Evolutionary conservation across 2,113 vertebrate species (phyloP).

Genomic region (Notothenia rossii): DNA sequence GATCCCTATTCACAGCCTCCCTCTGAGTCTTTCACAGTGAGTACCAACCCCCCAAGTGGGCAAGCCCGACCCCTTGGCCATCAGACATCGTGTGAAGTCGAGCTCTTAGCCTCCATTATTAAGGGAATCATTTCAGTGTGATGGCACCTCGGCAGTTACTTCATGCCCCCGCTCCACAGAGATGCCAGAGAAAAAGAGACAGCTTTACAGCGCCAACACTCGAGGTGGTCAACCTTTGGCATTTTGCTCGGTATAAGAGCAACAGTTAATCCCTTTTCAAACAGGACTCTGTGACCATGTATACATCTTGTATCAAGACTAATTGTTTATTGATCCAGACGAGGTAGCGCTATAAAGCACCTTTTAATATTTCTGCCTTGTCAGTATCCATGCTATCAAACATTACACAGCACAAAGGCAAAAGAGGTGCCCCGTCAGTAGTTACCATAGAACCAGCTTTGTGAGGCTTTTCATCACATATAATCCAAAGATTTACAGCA

Average conservation of each 20-base stretch:
- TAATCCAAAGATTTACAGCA: too few species aligned
- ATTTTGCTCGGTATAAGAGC: neutral
- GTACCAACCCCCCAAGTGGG: neutral
- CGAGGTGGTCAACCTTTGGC: neutral
- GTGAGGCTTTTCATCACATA: neutral
- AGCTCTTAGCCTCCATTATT: conserved; percentile 6
- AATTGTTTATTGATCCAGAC: neutral
- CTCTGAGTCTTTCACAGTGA: neutral
- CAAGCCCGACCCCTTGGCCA: neutral
- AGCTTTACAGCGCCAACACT: neutral
- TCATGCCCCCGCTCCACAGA: neutral
- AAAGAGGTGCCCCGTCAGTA: neutral
- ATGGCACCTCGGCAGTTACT: neutral
- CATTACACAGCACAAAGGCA: neutral
- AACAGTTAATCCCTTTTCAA: neutral
- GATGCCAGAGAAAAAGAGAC: neutral
- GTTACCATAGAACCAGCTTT: neutral
- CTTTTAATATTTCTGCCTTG: neutral
- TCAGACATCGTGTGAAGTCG: conserved; percentile 4
- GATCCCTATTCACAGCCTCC: conserved; percentile 20
- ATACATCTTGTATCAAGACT: neutral
- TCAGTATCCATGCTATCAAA: neutral
- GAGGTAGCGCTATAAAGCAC: neutral
- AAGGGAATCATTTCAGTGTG: neutral
- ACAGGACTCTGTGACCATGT: neutral